Base-by-base conservation (phyloP, 2,888 invertebrate species). In the Tetragonisca angustula region DNA sequence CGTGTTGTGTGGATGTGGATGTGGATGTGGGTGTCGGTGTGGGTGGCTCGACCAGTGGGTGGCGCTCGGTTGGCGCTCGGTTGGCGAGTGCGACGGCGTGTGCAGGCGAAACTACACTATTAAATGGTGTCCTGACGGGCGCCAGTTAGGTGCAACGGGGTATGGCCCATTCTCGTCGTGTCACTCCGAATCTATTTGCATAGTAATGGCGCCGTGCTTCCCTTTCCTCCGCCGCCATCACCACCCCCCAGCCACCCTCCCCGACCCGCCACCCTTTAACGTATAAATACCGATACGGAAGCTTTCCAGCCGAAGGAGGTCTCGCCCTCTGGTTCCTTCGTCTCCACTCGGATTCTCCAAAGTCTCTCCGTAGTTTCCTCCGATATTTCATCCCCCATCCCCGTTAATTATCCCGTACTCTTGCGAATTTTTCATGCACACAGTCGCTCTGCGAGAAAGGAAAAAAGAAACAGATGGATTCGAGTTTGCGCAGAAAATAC, bases 181-280 rank as follows among this genome's bases (percentile, higher is more conserved):
- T 93, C 91, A 91, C 90, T 91, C 89, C 88, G 93, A 92, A 93
- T 93, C 93, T 93, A 94, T 94, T 94, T 94, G 93, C 94, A 94
- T 94, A 92, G 93, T 94, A 94, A 94, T 94, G 92, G 90, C 87
- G 85, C 77, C 77, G 76, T 61, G 79, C 50, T 69, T 71, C 80
- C 75, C 77, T 52, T 49, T 36, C 76, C 59, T 65, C 59, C 74
- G 50, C 50, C 36, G 9, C n/a, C 56, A 36, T 36, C 36, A 36
- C 36, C 36, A 9, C 36, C 36, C 3, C 9, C 36, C 36, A 5
- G 9, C 36, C 36, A 9, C 49, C 4, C n/a, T 43, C 5, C 64
- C 11, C 36, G 56, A n/a, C 65, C 32, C 52, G 76, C 73, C 75
- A 68, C 79, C 78, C 81, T 83, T 86, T 83, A 78, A 68, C 80